Percentiles rank a stretch among this genome's conserved stretches.
These are phyloP conservation scores for Diglossa cyanea DNA, from an alignment of 2,797 vertebrate genomes.

Conservation along the genomic window DNA sequence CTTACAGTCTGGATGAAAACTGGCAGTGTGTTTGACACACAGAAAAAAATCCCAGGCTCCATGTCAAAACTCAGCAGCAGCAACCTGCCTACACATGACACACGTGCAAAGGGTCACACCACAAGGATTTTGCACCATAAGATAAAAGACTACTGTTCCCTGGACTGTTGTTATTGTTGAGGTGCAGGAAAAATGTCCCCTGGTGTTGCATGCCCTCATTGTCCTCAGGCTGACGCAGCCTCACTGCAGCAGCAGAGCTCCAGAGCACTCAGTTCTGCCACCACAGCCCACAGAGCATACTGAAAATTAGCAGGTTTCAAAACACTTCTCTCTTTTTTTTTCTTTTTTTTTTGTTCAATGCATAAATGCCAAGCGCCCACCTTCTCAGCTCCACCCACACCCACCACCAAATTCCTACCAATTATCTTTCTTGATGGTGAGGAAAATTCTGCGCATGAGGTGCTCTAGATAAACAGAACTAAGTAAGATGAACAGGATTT, in stretches of 20 bases:
- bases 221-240: background rate
- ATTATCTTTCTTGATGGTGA: background rate
- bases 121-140: background rate
- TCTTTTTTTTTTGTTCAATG: accelerated
- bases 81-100: background rate
- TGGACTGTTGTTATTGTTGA: background rate
- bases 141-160: background rate
- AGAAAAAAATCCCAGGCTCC: background rate
- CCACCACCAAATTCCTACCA: background rate
- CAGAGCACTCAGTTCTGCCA: background rate
- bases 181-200: background rate
- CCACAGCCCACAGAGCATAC: accelerated
- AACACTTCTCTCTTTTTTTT: background rate
- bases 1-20: background rate
- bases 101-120: background rate
- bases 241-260: background rate
- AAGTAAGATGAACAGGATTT: background rate
- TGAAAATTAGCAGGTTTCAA: background rate
- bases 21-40: background rate
- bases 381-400: background rate
- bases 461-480: background rate
- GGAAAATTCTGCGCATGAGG: background rate
- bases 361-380: background rate
- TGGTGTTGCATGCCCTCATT: accelerated
- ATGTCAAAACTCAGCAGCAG: background rate